phyloP scores from a whole-genome alignment of 2,797 vertebrate genomes.

The Rhincodon typus region DNA sequence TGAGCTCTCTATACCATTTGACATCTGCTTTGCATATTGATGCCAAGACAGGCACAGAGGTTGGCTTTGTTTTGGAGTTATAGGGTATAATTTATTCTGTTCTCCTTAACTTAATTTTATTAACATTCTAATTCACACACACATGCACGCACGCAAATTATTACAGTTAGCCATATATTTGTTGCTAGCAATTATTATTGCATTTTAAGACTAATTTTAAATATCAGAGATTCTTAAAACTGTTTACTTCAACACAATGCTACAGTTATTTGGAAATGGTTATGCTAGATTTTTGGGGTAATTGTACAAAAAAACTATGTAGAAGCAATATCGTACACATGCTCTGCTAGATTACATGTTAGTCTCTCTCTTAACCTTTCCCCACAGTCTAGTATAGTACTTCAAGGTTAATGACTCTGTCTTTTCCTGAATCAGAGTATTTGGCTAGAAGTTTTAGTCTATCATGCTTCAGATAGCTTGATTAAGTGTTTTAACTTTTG shows the following conservation, averaged over 20 bases:
- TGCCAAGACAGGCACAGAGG: neutral
- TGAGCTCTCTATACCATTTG: neutral
- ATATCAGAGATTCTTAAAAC: neutral
- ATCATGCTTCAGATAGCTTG: conserved; percentile 15
- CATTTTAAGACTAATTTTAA: neutral
- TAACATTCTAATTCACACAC: neutral
- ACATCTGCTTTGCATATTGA: neutral
- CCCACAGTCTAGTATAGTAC: neutral
- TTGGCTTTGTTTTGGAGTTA: neutral
- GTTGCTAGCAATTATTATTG: neutral
- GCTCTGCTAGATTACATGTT: too few species aligned
- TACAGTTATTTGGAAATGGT: neutral
- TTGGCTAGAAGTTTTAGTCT: neutral
- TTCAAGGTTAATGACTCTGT: neutral
- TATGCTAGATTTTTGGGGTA: neutral
- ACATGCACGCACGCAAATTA: neutral
- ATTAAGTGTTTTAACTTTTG: conserved; percentile 1
- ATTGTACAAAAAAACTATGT: neutral
- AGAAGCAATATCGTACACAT: neutral
- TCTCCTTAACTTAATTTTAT: neutral
- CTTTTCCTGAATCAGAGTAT: neutral
- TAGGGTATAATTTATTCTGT: neutral
- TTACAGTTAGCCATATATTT: neutral
- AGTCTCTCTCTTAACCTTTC: neutral
- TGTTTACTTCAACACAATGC: neutral